Conservation (phyloP, 2,113 vertebrate species). For the Euleptes europaea region DNA sequence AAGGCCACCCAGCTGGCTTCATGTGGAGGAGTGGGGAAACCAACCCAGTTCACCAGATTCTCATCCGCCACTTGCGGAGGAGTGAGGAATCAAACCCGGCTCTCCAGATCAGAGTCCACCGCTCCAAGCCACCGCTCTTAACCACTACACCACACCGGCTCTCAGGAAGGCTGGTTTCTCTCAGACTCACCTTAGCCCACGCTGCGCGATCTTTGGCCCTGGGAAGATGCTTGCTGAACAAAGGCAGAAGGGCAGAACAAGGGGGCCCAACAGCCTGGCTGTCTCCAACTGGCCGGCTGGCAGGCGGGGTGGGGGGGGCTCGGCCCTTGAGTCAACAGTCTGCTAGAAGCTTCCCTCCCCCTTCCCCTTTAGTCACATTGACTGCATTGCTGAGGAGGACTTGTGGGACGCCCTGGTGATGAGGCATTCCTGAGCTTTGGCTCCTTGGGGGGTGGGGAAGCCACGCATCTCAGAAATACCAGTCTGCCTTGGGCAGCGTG, state of each 20-base stretch:
- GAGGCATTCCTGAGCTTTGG: slow-evolving; percentile 40
- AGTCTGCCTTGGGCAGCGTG: not conserved
- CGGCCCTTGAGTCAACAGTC: slow-evolving; percentile 15
- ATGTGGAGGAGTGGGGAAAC: too few species aligned
- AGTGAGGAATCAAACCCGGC: too few species aligned
- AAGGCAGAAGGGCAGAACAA: not conserved
- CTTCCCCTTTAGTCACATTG: not conserved
- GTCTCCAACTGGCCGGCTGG: not conserved
- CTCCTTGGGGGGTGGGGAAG: not conserved
- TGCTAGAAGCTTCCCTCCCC: not conserved
- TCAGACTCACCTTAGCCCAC: not conserved
- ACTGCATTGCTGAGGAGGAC: slow-evolving; percentile 69
- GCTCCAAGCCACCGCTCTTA: too few species aligned
- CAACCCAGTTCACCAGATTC: too few species aligned
- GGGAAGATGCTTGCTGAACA: not conserved
- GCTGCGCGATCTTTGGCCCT: not conserved
- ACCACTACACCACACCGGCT: too few species aligned
- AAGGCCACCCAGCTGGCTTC: too few species aligned
- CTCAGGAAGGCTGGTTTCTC: too few species aligned
- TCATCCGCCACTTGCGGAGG: too few species aligned
- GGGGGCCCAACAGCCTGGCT: not conserved
- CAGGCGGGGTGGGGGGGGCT: not conserved
- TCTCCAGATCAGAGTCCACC: too few species aligned
- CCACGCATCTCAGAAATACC: not conserved
- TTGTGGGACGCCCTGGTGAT: slow-evolving; percentile 77